phyloP scores from a whole-genome alignment of 2,888 invertebrate genomes.

The Ceratothoa steindachneri region DNA sequence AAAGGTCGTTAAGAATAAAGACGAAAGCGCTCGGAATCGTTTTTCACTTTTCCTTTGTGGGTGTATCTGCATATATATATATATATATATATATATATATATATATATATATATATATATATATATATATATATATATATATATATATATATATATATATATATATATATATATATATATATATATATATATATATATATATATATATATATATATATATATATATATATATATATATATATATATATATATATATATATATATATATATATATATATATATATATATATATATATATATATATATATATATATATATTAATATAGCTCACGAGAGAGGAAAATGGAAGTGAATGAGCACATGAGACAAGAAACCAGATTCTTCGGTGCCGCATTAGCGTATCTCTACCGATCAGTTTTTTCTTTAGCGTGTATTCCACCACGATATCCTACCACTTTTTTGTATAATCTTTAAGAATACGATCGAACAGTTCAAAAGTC shows the following conservation, averaged over 20 bases:
- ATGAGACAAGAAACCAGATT: too few relatives aligned
- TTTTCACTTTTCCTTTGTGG: conserved; percentile 16
- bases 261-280: neutral
- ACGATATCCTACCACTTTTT: too few relatives aligned
- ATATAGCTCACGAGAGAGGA: neutral
- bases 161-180: neutral
- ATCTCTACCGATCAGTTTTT: too few relatives aligned
- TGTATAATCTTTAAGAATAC: too few relatives aligned
- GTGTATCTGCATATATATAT: conserved; percentile 12
- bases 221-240: neutral
- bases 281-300: neutral
- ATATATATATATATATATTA: neutral
- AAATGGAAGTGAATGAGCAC: too few relatives aligned
- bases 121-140: neutral
- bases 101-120: conserved; percentile 8
- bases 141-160: conserved; percentile 9
- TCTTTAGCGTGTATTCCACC: too few relatives aligned
- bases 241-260: neutral
- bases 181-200: neutral
- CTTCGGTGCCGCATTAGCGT: too few relatives aligned
- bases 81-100: conserved; percentile 10
- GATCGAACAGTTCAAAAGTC: too few relatives aligned
- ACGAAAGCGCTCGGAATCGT: too few relatives aligned
- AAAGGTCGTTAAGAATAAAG: conserved; percentile 15
- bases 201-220: neutral